These are phyloP conservation scores for Gila orcuttii DNA, from an alignment of 2,113 vertebrate genomes.

Conservation along the genomic window DNA sequence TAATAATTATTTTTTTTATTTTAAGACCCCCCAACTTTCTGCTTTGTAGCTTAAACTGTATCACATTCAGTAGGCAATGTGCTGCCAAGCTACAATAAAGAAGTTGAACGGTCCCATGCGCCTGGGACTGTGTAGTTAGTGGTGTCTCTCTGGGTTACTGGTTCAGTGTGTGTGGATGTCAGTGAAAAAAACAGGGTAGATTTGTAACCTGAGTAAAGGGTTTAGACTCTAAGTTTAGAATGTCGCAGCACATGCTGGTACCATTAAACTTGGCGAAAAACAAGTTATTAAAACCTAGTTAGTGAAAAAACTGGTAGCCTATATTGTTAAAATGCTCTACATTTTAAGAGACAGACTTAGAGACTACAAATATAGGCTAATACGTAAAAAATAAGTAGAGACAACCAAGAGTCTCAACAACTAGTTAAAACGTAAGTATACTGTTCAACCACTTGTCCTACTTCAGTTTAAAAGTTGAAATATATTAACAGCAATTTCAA, in stretches of 20 bases:
- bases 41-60: not conserved
- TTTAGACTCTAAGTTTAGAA: conserved; percentile 76
- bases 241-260: conserved; percentile 44
- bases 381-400: not conserved
- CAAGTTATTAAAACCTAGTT: not conserved
- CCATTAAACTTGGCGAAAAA: conserved; percentile 5
- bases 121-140: not conserved
- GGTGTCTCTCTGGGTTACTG: conserved; percentile 44
- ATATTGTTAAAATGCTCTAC: not conserved
- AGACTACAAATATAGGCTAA: not conserved
- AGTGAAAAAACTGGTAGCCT: not conserved
- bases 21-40: too few relatives aligned
- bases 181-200: conserved; percentile 35
- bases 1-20: too few relatives aligned
- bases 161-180: conserved; percentile 57
- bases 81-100: not conserved
- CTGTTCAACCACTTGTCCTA: not conserved
- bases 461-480: not conserved
- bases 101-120: not conserved
- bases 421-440: not conserved
- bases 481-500: not conserved
- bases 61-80: not conserved
- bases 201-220: conserved; percentile 70
- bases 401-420: not conserved
- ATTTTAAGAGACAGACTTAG: not conserved